Conservation (phyloP, 1,140 invertebrate genomes). For the Euura lappo region DNA sequence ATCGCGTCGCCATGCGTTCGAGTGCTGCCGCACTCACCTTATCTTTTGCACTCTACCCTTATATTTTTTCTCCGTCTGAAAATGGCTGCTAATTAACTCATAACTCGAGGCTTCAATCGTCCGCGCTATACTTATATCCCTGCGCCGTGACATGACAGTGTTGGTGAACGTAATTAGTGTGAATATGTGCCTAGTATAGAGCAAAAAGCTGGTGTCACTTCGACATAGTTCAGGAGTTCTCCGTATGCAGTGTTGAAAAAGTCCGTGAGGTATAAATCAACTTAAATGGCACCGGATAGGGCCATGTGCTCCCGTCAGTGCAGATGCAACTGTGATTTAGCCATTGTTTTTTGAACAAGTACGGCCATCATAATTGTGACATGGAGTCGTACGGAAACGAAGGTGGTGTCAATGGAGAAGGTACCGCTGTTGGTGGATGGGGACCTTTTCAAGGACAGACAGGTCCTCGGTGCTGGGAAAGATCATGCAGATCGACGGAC, state of each 20-base stretch:
- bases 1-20: slow-evolving; percentile 54
- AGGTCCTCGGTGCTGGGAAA: slow-evolving; percentile 52
- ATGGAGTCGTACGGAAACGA: slow-evolving; percentile 52
- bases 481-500: slow-evolving; percentile 55
- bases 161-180: too few relatives aligned
- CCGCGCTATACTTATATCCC: not conserved
- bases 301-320: slow-evolving; percentile 33
- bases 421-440: slow-evolving; percentile 18
- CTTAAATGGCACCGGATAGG: slow-evolving; percentile 46
- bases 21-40: slow-evolving; percentile 44
- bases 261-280: not conserved
- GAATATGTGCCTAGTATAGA: too few relatives aligned
- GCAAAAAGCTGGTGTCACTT: too few relatives aligned
- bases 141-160: too few relatives aligned
- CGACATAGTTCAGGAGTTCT: too few relatives aligned
- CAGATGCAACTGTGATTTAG: not conserved
- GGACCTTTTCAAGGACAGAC: slow-evolving; percentile 18
- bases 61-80: slow-evolving; percentile 10
- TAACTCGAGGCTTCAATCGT: not conserved
- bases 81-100: not conserved
- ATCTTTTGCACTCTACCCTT: slow-evolving; percentile 30
- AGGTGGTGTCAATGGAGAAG: slow-evolving; percentile 12
- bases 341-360: not conserved
- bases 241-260: not conserved
- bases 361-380: slow-evolving; percentile 5